A percentile compares a stretch with the other conserved stretches of the same genome.
These are phyloP conservation scores for Saturnia japonica DNA, from an alignment of 2,888 invertebrate genomes.

Conservation along the genomic window DNA sequence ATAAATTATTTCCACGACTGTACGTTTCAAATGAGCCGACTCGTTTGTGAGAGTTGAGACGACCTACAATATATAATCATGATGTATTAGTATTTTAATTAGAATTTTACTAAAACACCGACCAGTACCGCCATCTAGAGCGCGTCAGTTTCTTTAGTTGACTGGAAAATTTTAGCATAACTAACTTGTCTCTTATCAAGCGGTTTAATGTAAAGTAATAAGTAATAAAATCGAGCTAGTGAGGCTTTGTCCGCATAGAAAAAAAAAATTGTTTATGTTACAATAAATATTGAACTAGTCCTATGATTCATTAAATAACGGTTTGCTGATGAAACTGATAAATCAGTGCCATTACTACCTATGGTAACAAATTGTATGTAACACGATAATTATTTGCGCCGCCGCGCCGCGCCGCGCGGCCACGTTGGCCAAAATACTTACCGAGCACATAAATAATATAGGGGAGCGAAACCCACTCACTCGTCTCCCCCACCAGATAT, in stretches of 20 bases:
- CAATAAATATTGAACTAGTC: too few species aligned
- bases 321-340: background rate
- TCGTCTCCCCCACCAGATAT: conserved; percentile 22
- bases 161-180: background rate
- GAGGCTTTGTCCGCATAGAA: too few species aligned
- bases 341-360: background rate
- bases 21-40: conserved; percentile 1
- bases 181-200: background rate
- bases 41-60: background rate
- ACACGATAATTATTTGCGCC: background rate
- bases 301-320: too few species aligned
- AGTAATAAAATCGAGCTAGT: too few species aligned
- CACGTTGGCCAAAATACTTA: background rate
- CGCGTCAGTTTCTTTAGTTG: background rate
- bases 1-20: background rate
- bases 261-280: too few species aligned
- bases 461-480: conserved; percentile 9
- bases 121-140: background rate
- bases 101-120: background rate
- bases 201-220: too few species aligned
- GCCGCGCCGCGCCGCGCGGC: background rate
- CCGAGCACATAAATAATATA: conserved; percentile 1
- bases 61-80: background rate
- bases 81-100: conserved; percentile 1
- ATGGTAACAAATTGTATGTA: background rate